Evolutionary conservation across 2,888 invertebrate species (phyloP), one percentile per base, ranked within the genome.

Genomic region (Amiota communis): DNA sequence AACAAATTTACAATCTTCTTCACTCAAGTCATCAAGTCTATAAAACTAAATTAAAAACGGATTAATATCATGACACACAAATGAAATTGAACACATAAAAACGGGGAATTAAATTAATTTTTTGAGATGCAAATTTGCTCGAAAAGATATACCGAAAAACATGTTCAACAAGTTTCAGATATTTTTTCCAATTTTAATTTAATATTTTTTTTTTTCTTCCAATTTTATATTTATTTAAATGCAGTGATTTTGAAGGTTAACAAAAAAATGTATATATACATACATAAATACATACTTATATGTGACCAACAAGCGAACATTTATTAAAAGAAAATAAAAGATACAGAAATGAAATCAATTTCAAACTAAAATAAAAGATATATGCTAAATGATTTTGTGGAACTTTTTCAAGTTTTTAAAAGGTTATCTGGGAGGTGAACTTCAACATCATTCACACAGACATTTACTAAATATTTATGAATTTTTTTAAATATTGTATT

Each of bases 301-400:
- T 17, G 9, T 59, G 59, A 8, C 59, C 20, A 59, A 59, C 11
- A 59, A 1, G 15, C 59, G 20, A 59, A 59, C 4, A 59, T 10
- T n/a, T 51, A 51, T 13, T 51, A 59, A 59, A 59, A 17, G 12
- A 59, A 59, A 59, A 59, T 15, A 59, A 8, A 59, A 76, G 68
- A 74, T 74, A 64, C 9, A 76, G 57, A 74, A 51, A 2, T 23
- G 77, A 79, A 75, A 69, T 51, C 57, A 76, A 70, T 61, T 49
- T 47, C 68, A 48, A 56, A 64, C 13, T 12, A 70, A 53, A 74
- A 73, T 53, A 59, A 73, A 56, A 69, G 6, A 36, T 36, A 36
- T 36, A 36, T 4, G n/a, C n/a, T n/a, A 36, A 36, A 6, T 36
- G 36, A 36, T 36, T 36, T 36, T 36, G 8, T 36, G 36, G 36